Evolutionary conservation across 1,140 invertebrate genomes (phyloP).

Genomic region (Chironomus tepperi): DNA sequence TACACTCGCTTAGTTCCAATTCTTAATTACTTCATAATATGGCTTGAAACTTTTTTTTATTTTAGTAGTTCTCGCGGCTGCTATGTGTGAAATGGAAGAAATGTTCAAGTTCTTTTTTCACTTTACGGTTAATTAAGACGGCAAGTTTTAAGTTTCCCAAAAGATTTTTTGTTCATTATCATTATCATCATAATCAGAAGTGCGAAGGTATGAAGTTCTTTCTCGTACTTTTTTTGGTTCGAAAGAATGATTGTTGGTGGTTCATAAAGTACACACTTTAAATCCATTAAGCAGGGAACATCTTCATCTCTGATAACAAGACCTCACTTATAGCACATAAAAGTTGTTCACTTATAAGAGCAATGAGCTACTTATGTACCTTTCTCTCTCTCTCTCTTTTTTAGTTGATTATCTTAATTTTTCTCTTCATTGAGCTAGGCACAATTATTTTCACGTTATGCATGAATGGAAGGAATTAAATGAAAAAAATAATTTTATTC

Average conservation of each 20-base stretch:
- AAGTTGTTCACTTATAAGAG: too few relatives aligned
- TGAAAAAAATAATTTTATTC: neutral
- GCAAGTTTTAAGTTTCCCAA: neutral
- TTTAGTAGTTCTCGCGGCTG: neutral
- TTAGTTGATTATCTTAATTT: neutral
- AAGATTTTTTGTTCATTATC: neutral
- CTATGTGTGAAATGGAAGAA: neutral
- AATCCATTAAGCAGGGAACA: neutral
- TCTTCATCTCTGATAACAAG: neutral
- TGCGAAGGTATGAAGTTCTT: too few relatives aligned
- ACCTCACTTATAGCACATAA: neutral
- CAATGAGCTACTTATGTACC: neutral
- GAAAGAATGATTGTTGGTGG: too few relatives aligned
- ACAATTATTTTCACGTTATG: neutral
- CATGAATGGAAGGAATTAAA: neutral
- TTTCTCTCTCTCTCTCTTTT: neutral
- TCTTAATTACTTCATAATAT: conserved; percentile 19
- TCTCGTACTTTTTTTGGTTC: too few relatives aligned
- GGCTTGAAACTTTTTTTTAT: neutral
- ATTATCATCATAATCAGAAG: neutral
- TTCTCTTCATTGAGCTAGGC: neutral
- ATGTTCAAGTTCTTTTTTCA: neutral
- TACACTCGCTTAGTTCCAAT: neutral
- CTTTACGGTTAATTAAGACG: neutral
- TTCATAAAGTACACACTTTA: neutral